Base-by-base conservation (phyloP, 1,140 invertebrate genomes). In the Lucilia sericata region DNA sequence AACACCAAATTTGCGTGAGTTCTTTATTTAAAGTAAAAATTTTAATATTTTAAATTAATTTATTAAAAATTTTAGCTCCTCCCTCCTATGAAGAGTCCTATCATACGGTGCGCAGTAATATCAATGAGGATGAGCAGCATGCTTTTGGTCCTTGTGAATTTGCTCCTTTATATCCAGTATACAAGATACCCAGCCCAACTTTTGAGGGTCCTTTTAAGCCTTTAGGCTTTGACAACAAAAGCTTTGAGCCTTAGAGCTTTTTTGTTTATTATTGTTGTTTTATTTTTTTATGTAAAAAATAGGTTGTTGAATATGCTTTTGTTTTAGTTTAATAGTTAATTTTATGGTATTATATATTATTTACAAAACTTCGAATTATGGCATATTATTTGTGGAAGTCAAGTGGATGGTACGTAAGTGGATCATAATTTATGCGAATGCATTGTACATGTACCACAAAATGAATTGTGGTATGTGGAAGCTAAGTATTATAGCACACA, bases 161-260 rank as follows among this genome's bases (percentile, higher is more conserved):
- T 83, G 86, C 88, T 4, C 90, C 90, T 0, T 84, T 89, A 21
- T 91, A 91, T 90, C 90, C 90, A 0, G 89, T 91, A 12, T 91
- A 89, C 76, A 85, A 86, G 49, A 84, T 88, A 55, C 86, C 88
- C 8, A 88, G 85, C 87, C 4, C 90, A 88, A 84, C 86, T 88
- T 49, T 90, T 89, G n/a, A 86, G 92, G 8, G 55, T 13, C 47
- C 78, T 12, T 74, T 76, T 21, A 65, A 81, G 17, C 60, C 76
- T 9, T 14, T 9, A 4, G 76, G 83, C 0, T 60, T 65, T 36
- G 76, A 30, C 49, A 81, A 81, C 60, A 84, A 74, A 82, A 80
- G 76, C 14, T 80, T 80, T 25, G 9, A 19, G 13, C 76, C 76
- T 9, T 80, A 78, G 36, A 78, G 36, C n/a, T 47, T n/a, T 34